A percentile compares a stretch with the other conserved stretches of the same genome.
phyloP scores from a whole-genome alignment of 2,797 vertebrate genomes.

The Capromys pilorides region DNA sequence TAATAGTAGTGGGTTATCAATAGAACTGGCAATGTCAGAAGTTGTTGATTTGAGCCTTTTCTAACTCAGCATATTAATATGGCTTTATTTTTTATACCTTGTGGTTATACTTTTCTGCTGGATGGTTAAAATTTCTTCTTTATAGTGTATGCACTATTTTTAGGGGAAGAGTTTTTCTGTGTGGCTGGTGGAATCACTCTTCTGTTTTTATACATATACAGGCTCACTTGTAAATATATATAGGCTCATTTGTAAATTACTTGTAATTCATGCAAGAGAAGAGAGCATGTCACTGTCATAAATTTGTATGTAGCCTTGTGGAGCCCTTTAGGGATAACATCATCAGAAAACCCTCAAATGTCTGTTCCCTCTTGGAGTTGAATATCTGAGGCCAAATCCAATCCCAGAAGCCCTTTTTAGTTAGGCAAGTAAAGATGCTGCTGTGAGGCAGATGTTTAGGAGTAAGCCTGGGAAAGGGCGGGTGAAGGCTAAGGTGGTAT shows the following conservation, averaged over 20 bases:
- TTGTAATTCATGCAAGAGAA: background rate
- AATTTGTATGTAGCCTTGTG: background rate
- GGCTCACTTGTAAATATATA: background rate
- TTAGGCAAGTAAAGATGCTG: background rate
- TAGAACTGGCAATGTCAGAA: no score
- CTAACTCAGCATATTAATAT: no score
- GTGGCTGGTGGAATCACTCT: background rate
- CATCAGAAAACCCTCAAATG: background rate
- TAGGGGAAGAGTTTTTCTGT: background rate
- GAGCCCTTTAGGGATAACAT: background rate
- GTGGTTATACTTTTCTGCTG: no score
- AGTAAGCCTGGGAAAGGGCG: background rate
- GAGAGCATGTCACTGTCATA: background rate
- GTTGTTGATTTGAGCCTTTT: no score
- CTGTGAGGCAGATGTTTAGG: background rate
- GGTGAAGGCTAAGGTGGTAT: no score
- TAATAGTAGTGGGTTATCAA: no score
- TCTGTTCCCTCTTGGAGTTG: background rate
- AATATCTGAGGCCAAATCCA: background rate
- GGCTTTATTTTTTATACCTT: no score
- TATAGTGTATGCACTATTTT: background rate
- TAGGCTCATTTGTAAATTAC: background rate
- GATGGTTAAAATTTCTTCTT: background rate
- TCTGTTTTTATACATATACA: background rate
- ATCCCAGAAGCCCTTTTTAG: background rate